Evolutionary conservation across 2,888 invertebrate genomes (phyloP).

Genomic region (Ectemnius continuus): DNA sequence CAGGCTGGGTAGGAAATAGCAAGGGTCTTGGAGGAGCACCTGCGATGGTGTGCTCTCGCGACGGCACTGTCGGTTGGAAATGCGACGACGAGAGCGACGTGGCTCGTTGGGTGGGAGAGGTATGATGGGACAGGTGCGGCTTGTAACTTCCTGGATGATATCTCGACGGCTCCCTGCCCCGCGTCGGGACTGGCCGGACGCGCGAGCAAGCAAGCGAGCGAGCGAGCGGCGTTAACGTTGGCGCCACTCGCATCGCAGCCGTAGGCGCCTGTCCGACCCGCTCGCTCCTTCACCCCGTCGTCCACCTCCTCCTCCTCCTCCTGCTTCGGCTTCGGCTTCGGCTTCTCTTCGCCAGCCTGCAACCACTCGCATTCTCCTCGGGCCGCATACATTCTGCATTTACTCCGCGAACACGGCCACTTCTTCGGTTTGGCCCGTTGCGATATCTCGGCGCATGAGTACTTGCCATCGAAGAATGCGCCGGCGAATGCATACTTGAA

Average conservation of each 20-base stretch:
- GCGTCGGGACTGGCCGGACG: slow-evolving; percentile 39
- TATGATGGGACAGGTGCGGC: slow-evolving; percentile 68
- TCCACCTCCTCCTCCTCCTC: too few species aligned
- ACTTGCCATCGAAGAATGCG: too few species aligned
- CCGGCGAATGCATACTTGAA: too few species aligned
- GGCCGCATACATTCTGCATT: too few species aligned
- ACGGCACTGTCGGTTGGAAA: slow-evolving; percentile 51
- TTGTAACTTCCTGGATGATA: slow-evolving; percentile 70
- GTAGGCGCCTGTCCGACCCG: slow-evolving; percentile 57
- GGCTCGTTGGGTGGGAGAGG: slow-evolving; percentile 49
- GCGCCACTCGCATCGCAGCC: slow-evolving; percentile 60
- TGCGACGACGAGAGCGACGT: slow-evolving; percentile 40
- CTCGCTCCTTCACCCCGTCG: slow-evolving; percentile 35
- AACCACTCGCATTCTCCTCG: too few species aligned
- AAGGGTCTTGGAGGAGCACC: neutral
- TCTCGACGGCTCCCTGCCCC: slow-evolving; percentile 30
- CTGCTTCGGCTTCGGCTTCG: too few species aligned
- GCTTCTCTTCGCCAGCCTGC: too few species aligned
- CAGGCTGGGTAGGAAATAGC: too few species aligned
- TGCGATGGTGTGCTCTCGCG: slow-evolving; percentile 15
- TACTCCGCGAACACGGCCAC: too few species aligned
- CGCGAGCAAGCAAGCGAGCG: slow-evolving; percentile 59
- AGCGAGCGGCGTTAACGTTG: slow-evolving; percentile 64
- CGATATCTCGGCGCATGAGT: too few species aligned
- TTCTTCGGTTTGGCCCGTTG: too few species aligned